Evolutionary conservation across 1,140 invertebrate species (phyloP).

Genomic region (Anadara kagoshimensis): DNA sequence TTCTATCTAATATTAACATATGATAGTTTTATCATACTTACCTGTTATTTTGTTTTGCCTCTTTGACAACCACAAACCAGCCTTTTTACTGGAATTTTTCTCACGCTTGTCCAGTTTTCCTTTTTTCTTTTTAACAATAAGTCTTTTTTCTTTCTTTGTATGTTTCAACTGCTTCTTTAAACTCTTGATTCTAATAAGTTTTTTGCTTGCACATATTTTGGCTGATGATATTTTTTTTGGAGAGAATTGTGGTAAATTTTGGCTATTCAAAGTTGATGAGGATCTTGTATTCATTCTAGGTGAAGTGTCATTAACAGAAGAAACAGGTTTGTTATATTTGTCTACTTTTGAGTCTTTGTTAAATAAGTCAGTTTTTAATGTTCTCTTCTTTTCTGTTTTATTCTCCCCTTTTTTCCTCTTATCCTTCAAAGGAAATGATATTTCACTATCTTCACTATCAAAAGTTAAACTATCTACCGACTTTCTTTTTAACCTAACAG

Average conservation of each 20-base stretch:
- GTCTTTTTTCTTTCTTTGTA: slow-evolving; percentile 1
- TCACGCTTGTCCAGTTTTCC: background rate
- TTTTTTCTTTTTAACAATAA: slow-evolving; percentile 5
- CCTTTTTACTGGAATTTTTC: background rate
- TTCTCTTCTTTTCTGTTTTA: slow-evolving; percentile 9
- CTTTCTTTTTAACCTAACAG: background rate
- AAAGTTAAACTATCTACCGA: background rate
- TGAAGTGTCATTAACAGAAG: background rate
- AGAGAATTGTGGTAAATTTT: background rate
- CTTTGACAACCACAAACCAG: background rate
- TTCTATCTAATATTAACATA: background rate
- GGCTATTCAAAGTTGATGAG: background rate
- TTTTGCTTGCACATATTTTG: slow-evolving; percentile 6
- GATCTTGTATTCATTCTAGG: slow-evolving; percentile 4
- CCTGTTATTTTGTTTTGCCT: slow-evolving; percentile 1
- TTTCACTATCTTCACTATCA: background rate
- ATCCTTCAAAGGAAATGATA: background rate
- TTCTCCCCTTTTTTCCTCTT: slow-evolving; percentile 1
- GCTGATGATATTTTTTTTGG: background rate
- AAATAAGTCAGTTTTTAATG: background rate
- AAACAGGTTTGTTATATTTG: background rate
- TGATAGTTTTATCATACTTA: background rate
- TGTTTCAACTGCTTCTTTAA: background rate
- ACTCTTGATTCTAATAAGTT: slow-evolving; percentile 11
- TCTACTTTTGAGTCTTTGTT: background rate